Conservation (phyloP, 1,140 invertebrate genomes). For the Drosophila quadrilineata region DNA sequence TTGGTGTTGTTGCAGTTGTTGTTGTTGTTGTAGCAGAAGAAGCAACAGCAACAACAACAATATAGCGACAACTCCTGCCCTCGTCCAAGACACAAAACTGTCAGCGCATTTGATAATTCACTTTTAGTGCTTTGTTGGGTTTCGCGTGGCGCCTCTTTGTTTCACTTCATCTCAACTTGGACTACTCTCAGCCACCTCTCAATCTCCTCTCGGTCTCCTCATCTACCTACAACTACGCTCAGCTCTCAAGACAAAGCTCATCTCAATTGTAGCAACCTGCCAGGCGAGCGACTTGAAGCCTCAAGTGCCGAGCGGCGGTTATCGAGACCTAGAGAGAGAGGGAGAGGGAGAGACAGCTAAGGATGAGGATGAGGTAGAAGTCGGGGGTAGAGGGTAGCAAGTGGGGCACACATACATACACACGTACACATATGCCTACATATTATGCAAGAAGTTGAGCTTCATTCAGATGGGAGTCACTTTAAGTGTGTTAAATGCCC, state of each 20-base stretch:
- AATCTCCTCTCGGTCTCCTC: conserved; percentile 10
- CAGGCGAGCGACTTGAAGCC: conserved; percentile 41
- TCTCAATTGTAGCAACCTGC: conserved; percentile 62
- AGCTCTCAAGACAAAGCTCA: no score
- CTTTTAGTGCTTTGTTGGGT: conserved; percentile 33
- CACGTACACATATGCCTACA: not conserved
- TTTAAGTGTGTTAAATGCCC: conserved; percentile 64
- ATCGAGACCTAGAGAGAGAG: no score
- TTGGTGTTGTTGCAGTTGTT: conserved; percentile 4
- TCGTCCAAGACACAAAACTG: conserved; percentile 57
- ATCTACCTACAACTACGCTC: no score
- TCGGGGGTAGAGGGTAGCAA: not conserved
- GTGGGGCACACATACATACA: not conserved
- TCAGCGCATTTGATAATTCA: conserved; percentile 70
- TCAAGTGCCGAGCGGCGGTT: conserved; percentile 60
- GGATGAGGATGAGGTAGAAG: not conserved
- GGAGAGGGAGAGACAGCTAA: no score
- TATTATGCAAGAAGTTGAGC: conserved; percentile 71
- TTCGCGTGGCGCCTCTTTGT: conserved; percentile 61
- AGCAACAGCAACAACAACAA: conserved; percentile 5
- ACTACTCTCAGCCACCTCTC: no score
- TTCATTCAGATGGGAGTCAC: conserved; percentile 34
- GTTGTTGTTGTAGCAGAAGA: conserved; percentile 12
- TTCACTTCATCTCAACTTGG: conserved; percentile 32
- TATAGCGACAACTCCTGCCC: conserved; percentile 44